phyloP scores from a whole-genome alignment of 2,113 vertebrate genomes.

The Polyodon spathula region DNA sequence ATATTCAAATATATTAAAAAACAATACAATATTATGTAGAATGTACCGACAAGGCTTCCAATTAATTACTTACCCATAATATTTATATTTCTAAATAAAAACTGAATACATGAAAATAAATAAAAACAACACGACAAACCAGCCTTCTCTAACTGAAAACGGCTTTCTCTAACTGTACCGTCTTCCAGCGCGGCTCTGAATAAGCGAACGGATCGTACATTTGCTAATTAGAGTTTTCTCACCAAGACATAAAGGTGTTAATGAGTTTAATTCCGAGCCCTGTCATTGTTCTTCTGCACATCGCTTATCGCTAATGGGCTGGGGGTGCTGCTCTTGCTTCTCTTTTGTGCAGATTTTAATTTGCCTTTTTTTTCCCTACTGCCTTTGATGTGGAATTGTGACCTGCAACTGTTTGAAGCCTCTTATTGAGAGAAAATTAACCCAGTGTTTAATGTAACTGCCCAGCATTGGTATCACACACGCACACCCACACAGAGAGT shows the following conservation, averaged over 20 bases:
- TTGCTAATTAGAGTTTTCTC: constrained; percentile 59
- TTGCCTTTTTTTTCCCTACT: constrained; percentile 40
- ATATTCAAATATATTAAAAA: too few relatives aligned
- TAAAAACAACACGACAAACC: too few relatives aligned
- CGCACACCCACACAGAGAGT: constrained; percentile 32
- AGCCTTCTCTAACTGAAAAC: background rate
- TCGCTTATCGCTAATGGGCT: constrained; percentile 62
- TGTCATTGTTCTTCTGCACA: constrained; percentile 52
- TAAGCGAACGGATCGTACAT: constrained; percentile 54
- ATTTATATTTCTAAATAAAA: too few relatives aligned
- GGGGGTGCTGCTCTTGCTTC: constrained; percentile 53
- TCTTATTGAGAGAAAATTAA: constrained; percentile 67
- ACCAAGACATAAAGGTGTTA: constrained; percentile 56
- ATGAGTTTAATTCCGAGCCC: constrained; percentile 52
- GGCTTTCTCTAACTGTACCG: background rate
- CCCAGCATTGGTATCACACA: constrained; percentile 32
- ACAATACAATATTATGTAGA: too few relatives aligned
- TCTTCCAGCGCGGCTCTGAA: constrained; percentile 9
- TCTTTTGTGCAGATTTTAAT: constrained; percentile 59
- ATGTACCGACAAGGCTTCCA: too few relatives aligned
- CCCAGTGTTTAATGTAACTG: constrained; percentile 36
- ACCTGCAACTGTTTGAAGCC: constrained; percentile 66
- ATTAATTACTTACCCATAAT: too few relatives aligned
- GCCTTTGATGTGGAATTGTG: constrained; percentile 67
- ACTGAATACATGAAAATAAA: too few relatives aligned